These are phyloP conservation scores for Emys orbicularis DNA, from an alignment of 2,797 vertebrate genomes.

Conservation along the genomic window DNA sequence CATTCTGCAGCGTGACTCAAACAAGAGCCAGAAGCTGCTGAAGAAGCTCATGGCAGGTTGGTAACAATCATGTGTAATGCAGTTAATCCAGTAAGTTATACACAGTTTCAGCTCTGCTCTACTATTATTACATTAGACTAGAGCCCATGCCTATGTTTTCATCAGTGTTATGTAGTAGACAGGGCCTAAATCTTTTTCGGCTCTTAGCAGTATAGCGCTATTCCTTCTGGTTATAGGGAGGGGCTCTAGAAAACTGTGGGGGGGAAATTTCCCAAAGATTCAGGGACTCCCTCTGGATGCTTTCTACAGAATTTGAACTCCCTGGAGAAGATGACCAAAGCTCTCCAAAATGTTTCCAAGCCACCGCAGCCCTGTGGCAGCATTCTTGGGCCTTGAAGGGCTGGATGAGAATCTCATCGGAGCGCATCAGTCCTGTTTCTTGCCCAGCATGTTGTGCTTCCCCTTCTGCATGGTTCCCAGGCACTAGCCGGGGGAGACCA, in stretches of 20 bases:
- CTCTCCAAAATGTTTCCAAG: not conserved
- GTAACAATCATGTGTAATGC: not conserved
- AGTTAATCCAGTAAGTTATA: rapidly evolving
- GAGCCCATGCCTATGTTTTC: not conserved
- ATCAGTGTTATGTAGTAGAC: not conserved
- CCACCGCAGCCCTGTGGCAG: rapidly evolving
- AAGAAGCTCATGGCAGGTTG: constrained; percentile 97
- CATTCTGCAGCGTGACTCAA: constrained; percentile 95
- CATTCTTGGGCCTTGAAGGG: not conserved
- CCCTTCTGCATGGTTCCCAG: not conserved
- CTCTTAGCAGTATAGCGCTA: not conserved
- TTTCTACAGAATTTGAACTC: not conserved
- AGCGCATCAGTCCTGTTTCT: not conserved
- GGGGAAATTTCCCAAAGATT: not conserved
- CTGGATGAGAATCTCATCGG: not conserved
- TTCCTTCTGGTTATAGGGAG: not conserved
- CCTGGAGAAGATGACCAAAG: not conserved
- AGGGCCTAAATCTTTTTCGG: not conserved
- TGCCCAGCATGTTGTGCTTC: not conserved
- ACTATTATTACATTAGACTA: not conserved
- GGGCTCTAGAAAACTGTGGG: not conserved
- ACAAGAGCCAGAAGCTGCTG: constrained; percentile 97
- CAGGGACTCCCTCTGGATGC: not conserved
- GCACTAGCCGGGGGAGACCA: not conserved
- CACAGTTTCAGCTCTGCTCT: not conserved